Conservation (phyloP, 2,113 vertebrate species). For the Campylomormyrus numenius region DNA sequence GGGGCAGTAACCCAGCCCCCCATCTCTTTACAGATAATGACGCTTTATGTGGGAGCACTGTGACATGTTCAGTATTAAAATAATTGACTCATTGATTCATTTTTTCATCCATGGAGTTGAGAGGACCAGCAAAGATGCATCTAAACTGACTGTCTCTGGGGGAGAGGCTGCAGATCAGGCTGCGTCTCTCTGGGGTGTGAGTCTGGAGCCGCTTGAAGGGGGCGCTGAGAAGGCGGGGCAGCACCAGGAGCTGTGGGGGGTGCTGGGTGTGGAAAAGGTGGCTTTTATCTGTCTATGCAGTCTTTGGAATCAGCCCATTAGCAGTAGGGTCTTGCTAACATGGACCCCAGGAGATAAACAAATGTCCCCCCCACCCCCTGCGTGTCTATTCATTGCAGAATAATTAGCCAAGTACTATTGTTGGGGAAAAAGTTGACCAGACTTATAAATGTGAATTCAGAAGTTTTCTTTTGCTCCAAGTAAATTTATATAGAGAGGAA, state of each 20-base stretch:
- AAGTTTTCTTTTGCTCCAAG: background rate
- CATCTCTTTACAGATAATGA: background rate
- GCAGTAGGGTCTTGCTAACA: constrained; percentile 24
- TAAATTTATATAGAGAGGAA: background rate
- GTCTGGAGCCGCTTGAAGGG: background rate
- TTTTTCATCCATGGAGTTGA: background rate
- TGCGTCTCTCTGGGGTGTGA: background rate
- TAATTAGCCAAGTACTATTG: background rate
- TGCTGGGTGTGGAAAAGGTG: constrained; percentile 23
- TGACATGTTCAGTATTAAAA: background rate
- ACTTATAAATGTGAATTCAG: background rate
- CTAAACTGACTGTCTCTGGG: background rate
- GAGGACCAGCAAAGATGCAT: background rate
- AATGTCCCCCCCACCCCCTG: constrained; percentile 5
- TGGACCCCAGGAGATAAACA: constrained; percentile 33
- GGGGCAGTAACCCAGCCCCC: background rate
- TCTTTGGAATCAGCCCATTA: constrained; percentile 41
- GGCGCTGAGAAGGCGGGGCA: background rate
- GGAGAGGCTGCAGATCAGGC: background rate
- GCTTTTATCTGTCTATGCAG: constrained; percentile 28
- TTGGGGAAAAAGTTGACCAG: background rate
- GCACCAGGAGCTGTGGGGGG: constrained; percentile 20
- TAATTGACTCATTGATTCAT: background rate
- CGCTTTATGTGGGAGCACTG: background rate
- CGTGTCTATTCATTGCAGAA: background rate